These are phyloP conservation scores for Andrena fulva DNA, from an alignment of 2,888 invertebrate genomes.

Conservation along the genomic window DNA sequence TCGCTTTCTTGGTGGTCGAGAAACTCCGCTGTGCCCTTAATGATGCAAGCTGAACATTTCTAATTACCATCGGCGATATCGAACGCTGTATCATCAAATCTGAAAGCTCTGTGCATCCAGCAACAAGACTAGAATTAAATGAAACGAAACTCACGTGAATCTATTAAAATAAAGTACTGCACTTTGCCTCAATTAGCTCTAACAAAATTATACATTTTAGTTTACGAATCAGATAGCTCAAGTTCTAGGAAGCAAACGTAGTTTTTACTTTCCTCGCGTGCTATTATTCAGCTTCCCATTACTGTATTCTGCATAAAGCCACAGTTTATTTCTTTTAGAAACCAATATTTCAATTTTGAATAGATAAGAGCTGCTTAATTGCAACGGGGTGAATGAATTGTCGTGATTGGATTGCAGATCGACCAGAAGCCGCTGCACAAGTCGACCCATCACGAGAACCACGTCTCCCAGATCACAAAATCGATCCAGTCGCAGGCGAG, in stretches of 20 bases:
- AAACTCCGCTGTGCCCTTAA: neutral
- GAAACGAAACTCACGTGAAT: neutral
- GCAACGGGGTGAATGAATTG: neutral
- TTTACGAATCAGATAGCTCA: too few relatives aligned
- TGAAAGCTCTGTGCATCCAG: neutral
- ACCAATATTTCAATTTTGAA: neutral
- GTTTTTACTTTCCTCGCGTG: too few relatives aligned
- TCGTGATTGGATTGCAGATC: conserved; percentile 75
- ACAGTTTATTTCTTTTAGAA: neutral
- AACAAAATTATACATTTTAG: too few relatives aligned
- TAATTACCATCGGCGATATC: neutral
- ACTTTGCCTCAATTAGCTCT: too few relatives aligned
- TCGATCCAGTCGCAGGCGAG: conserved; percentile 82
- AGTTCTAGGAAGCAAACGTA: too few relatives aligned
- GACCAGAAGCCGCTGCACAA: conserved; percentile 82
- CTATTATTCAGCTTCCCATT: too few relatives aligned
- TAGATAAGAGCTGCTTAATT: neutral
- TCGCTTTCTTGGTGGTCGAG: neutral
- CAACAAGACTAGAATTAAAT: neutral
- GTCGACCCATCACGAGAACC: conserved; percentile 81
- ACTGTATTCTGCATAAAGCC: neutral
- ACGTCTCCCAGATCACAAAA: conserved; percentile 83
- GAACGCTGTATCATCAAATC: neutral
- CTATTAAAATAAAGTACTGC: neutral
- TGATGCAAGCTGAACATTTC: neutral